Evolutionary conservation across 2,888 invertebrate species (phyloP).

Genomic region (Monochamus alternatus): DNA sequence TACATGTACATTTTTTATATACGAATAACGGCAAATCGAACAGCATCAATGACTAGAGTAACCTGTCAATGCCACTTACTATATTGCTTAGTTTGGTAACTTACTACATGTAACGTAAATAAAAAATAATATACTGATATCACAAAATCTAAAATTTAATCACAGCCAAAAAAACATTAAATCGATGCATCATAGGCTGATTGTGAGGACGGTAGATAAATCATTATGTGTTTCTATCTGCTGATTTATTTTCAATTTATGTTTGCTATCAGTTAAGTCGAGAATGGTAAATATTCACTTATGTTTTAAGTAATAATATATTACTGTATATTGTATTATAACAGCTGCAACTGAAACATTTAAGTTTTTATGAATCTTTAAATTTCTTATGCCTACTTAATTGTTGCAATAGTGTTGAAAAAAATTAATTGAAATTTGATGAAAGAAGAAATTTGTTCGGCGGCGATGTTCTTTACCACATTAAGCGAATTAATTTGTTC

Average conservation of each 20-base stretch:
- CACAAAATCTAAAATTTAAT: conserved; percentile 63
- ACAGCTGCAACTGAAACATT: too few relatives aligned
- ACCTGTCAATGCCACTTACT: conserved; percentile 65
- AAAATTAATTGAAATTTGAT: too few relatives aligned
- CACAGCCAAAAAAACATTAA: conserved; percentile 63
- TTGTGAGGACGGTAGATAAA: conserved; percentile 55
- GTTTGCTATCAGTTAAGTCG: not conserved
- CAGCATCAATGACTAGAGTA: conserved; percentile 67
- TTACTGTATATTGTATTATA: too few relatives aligned
- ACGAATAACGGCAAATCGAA: conserved; percentile 23
- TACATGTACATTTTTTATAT: conserved; percentile 26
- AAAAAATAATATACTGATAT: conserved; percentile 55
- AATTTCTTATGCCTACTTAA: too few relatives aligned
- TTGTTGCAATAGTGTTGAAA: too few relatives aligned
- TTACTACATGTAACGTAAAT: conserved; percentile 56
- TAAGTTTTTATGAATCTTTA: too few relatives aligned
- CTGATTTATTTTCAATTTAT: conserved; percentile 23
- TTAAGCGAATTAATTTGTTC: too few relatives aligned
- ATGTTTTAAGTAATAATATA: not conserved
- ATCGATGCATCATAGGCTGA: conserved; percentile 59
- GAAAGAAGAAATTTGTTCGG: too few relatives aligned
- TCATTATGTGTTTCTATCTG: conserved; percentile 6
- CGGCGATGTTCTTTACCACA: too few relatives aligned
- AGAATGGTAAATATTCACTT: not conserved
- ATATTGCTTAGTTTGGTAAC: conserved; percentile 63